phyloP scores from a whole-genome alignment of 1,140 invertebrate genomes.

The Lysiphlebus fabarum region DNA sequence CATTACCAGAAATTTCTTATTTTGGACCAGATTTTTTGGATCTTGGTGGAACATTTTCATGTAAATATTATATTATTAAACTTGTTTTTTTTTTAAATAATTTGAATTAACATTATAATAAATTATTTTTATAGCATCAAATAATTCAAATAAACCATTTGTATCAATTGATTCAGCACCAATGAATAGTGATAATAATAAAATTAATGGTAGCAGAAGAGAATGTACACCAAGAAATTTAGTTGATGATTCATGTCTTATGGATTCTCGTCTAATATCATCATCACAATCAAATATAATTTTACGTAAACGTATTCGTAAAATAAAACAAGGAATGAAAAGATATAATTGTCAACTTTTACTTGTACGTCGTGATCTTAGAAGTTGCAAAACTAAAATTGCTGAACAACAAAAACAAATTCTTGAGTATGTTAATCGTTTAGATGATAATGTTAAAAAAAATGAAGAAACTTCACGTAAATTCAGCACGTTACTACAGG shows the following conservation, averaged over 20 bases:
- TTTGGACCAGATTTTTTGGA: constrained; percentile 80
- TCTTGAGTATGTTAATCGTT: constrained; percentile 73
- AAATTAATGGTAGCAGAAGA: constrained; percentile 45
- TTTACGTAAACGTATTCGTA: constrained; percentile 76
- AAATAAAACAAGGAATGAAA: constrained; percentile 86
- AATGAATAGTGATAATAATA: constrained; percentile 49
- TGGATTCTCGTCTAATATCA: constrained; percentile 61
- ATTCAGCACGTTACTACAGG: constrained; percentile 82
- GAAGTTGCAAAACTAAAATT: constrained; percentile 74
- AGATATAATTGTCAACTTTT: constrained; percentile 77
- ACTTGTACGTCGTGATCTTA: constrained; percentile 70
- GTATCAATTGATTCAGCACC: constrained; percentile 63
- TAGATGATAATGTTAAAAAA: constrained; percentile 86
- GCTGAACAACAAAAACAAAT: constrained; percentile 81
- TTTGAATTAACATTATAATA: constrained; percentile 12
- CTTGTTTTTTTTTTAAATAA: constrained; percentile 8
- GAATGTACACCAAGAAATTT: constrained; percentile 48
- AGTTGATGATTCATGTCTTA: constrained; percentile 53
- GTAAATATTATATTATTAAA: constrained; percentile 51
- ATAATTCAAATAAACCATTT: constrained; percentile 62
- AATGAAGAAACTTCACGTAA: constrained; percentile 84
- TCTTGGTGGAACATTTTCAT: constrained; percentile 65
- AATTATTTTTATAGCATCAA: constrained; percentile 52
- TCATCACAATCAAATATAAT: constrained; percentile 77
- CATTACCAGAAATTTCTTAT: constrained; percentile 80